A percentile compares a stretch with the other conserved stretches of the same genome.
These are phyloP conservation scores for Proctacanthus coquilletti DNA, from an alignment of 1,140 invertebrate genomes.

Conservation along the genomic window DNA sequence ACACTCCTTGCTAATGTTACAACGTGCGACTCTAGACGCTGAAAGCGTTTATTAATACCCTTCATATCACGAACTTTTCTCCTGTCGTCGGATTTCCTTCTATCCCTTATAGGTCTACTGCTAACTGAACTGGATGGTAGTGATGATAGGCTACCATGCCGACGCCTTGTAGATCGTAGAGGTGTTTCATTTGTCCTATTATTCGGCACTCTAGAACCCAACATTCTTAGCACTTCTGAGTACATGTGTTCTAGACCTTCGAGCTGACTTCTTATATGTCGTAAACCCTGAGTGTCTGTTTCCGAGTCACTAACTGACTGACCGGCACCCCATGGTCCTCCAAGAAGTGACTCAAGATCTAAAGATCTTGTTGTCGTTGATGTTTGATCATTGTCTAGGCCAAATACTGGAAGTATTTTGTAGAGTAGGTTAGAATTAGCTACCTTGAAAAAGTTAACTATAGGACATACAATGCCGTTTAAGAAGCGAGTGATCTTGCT, in stretches of 20 bases:
- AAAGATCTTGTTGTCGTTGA: conserved; percentile 57
- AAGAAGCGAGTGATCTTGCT: conserved; percentile 6
- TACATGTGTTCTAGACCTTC: conserved; percentile 83
- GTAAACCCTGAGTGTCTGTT: conserved; percentile 57
- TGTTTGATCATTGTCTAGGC: conserved; percentile 58
- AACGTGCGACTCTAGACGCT: conserved; percentile 79
- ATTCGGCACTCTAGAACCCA: conserved; percentile 48
- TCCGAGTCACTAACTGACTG: conserved; percentile 54
- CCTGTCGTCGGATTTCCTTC: conserved; percentile 44
- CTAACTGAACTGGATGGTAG: conserved; percentile 67
- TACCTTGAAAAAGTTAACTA: too few species aligned
- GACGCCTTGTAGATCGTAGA: conserved; percentile 19
- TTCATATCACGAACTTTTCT: conserved; percentile 64
- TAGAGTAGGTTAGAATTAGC: too few species aligned
- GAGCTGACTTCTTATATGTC: conserved; percentile 65
- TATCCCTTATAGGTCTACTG: conserved; percentile 50
- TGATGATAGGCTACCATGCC: conserved; percentile 65
- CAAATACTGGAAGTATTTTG: conserved; percentile 52
- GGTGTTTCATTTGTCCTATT: conserved; percentile 12
- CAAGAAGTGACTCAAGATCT: conserved; percentile 67
- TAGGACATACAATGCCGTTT: conserved; percentile 7
- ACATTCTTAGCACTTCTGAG: conserved; percentile 61
- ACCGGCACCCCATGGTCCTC: conserved; percentile 29
- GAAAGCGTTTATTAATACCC: conserved; percentile 76
- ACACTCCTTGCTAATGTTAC: conserved; percentile 81